Evolutionary conservation across 2,113 vertebrate species (phyloP).

Genomic region (Oxyura jamaicensis): DNA sequence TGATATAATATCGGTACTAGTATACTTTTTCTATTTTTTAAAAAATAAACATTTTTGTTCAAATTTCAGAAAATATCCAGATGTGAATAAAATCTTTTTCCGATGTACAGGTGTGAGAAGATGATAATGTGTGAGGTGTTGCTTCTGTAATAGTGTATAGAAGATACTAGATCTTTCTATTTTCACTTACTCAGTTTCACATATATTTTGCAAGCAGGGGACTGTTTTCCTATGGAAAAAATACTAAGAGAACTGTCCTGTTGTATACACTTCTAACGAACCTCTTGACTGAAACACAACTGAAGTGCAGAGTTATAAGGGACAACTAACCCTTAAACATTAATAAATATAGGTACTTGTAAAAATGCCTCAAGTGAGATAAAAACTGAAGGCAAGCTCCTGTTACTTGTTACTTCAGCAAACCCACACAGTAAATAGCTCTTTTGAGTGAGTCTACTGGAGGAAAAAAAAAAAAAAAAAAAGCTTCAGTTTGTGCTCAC

Average conservation of each 20-base stretch:
- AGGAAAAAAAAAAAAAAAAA: neutral
- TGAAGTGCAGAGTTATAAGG: neutral
- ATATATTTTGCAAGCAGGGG: neutral
- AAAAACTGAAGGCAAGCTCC: neutral
- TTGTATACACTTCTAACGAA: neutral
- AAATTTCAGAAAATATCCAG: neutral
- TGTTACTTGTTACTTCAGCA: neutral
- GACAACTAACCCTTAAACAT: neutral
- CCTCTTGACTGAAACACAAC: neutral
- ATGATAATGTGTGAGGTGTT: neutral
- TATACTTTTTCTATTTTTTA: neutral
- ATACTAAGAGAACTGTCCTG: neutral
- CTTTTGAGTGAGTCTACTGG: neutral
- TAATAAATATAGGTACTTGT: neutral
- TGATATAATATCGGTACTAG: neutral
- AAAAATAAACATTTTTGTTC: neutral
- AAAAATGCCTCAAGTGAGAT: neutral
- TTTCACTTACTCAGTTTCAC: neutral
- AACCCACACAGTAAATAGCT: neutral
- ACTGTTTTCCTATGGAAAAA: neutral
- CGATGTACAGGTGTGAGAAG: neutral
- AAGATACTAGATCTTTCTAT: neutral
- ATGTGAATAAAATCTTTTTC: neutral
- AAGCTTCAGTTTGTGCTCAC: neutral
- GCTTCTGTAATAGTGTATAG: neutral